phyloP scores from a whole-genome alignment of 2,113 vertebrate species.

The Ctenomys sociabilis region DNA sequence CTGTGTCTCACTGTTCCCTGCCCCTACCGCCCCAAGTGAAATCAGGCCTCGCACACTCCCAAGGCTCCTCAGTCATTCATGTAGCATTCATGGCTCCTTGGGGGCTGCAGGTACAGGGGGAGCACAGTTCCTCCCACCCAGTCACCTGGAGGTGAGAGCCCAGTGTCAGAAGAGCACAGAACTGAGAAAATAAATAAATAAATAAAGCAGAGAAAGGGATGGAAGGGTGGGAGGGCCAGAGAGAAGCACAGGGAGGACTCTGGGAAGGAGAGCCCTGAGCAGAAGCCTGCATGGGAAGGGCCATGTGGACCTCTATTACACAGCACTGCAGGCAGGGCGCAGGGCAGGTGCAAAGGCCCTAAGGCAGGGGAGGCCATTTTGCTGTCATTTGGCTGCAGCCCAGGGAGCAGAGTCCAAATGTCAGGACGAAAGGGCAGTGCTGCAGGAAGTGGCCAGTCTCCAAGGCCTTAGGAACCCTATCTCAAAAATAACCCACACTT shows the following conservation, averaged over 20 bases:
- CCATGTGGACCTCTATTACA: not conserved
- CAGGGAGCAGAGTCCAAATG: not conserved
- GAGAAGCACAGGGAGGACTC: not conserved
- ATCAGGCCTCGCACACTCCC: no score
- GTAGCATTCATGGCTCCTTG: not conserved
- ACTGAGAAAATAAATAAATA: not conserved
- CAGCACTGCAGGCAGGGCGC: not conserved
- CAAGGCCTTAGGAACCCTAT: not conserved
- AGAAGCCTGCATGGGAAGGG: not conserved
- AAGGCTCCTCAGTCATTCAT: not conserved
- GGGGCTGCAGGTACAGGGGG: not conserved
- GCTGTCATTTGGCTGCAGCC: no score
- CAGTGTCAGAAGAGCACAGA: not conserved
- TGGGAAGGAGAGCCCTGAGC: not conserved
- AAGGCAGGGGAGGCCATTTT: not conserved
- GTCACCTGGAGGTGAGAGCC: not conserved
- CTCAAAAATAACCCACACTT: no score
- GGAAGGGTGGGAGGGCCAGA: not conserved
- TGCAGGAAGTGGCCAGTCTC: not conserved
- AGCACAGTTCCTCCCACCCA: not conserved
- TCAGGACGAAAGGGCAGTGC: not conserved
- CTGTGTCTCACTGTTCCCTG: not conserved
- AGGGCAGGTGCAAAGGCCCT: not conserved
- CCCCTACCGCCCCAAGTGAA: no score
- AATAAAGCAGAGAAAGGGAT: not conserved